phyloP scores from a whole-genome alignment of 2,888 invertebrate genomes.

The Spisula subtruncata region DNA sequence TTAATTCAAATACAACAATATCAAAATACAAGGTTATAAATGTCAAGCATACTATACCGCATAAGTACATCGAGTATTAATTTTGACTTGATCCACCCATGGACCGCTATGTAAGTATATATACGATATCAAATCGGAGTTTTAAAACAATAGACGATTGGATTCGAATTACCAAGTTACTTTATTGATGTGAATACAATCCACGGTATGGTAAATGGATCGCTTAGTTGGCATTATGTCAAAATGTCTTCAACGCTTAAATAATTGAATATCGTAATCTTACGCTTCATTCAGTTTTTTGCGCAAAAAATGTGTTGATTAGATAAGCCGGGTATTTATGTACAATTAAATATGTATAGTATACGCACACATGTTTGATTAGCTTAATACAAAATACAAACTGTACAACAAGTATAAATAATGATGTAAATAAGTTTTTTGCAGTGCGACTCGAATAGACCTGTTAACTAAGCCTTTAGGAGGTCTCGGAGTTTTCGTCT shows the following conservation, averaged over 20 bases:
- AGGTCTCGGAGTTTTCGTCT: too few relatives aligned
- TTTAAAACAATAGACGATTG: slow-evolving; percentile 40
- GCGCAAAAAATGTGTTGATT: neutral
- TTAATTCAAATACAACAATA: too few relatives aligned
- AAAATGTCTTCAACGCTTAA: slow-evolving; percentile 27
- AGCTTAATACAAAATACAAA: too few relatives aligned
- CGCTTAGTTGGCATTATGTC: slow-evolving; percentile 1
- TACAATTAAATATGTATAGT: neutral
- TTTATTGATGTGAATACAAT: slow-evolving; percentile 7
- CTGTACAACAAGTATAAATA: too few relatives aligned
- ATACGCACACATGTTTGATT: neutral
- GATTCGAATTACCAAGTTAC: neutral
- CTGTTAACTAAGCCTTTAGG: neutral
- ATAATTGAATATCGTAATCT: neutral
- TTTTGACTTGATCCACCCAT: neutral
- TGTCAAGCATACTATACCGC: too few relatives aligned
- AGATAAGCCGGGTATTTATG: neutral
- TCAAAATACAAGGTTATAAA: too few relatives aligned
- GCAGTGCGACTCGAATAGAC: neutral
- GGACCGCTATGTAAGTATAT: neutral
- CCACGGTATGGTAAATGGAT: neutral
- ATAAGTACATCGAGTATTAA: neutral
- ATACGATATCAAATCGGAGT: slow-evolving; percentile 18
- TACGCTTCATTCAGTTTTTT: neutral
- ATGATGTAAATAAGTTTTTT: neutral